Evolutionary conservation across 2,113 vertebrate genomes (phyloP).

Genomic region (Cryptotis parvus): DNA sequence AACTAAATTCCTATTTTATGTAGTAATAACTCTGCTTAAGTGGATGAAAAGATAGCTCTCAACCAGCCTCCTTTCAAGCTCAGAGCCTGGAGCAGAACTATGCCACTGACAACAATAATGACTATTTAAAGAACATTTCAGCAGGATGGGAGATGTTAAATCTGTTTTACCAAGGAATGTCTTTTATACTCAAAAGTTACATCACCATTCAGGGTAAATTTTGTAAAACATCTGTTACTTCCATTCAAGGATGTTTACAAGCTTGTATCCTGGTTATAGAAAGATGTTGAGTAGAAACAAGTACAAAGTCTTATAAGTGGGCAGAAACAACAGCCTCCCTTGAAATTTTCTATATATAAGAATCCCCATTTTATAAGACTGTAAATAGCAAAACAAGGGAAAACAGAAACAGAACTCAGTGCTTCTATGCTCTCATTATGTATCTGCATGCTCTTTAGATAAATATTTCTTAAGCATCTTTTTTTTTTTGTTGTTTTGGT

Average conservation of each 20-base stretch:
- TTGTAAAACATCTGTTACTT: not conserved
- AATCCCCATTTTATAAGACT: no score
- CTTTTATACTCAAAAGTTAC: not conserved
- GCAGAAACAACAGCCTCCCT: no score
- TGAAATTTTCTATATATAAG: no score
- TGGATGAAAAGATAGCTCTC: not conserved
- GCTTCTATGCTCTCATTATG: not conserved
- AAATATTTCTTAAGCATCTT: not conserved
- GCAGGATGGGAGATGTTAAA: not conserved
- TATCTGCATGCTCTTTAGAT: not conserved
- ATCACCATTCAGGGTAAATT: not conserved
- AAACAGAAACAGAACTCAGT: not conserved
- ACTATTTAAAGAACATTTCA: not conserved
- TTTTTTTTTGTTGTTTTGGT: not conserved
- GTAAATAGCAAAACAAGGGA: not conserved
- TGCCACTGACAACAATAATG: not conserved
- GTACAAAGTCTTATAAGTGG: not conserved
- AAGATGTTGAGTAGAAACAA: not conserved
- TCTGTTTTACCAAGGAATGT: not conserved
- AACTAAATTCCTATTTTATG: not conserved
- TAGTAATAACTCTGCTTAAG: not conserved
- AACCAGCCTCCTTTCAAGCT: not conserved
- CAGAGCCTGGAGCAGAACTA: not conserved
- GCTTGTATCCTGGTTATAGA: not conserved
- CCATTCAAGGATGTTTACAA: not conserved